A percentile compares a stretch with the other conserved stretches of the same genome.
phyloP scores from a whole-genome alignment of 2,888 invertebrate species.

The Hedychridium roseum region DNA sequence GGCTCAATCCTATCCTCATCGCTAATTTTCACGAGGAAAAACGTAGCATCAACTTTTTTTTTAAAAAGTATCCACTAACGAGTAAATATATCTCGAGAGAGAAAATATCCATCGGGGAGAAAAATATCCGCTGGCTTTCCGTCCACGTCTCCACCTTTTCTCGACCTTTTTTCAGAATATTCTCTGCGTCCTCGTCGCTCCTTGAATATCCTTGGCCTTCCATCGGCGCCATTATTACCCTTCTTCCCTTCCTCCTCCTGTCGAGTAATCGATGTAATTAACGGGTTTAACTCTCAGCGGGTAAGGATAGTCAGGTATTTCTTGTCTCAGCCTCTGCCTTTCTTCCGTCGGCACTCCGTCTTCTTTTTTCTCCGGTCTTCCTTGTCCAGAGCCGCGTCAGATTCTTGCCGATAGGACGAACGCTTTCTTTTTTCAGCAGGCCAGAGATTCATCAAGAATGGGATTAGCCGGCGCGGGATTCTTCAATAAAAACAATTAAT shows the following conservation, averaged over 20 bases:
- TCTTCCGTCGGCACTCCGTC: constrained; percentile 3
- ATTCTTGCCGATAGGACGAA: constrained; percentile 31
- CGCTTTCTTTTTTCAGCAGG: constrained; percentile 17
- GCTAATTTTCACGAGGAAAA: constrained; percentile 14
- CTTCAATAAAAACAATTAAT: constrained; percentile 42
- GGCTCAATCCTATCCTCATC: too few relatives aligned
- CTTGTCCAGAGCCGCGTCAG: constrained; percentile 19
- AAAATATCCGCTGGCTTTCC: constrained; percentile 1
- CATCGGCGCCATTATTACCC: too few relatives aligned
- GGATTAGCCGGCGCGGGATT: constrained; percentile 32
- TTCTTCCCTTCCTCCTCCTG: constrained; percentile 13
- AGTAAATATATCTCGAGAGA: constrained; percentile 4
- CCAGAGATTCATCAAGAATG: constrained; percentile 37
- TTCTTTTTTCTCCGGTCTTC: neutral
- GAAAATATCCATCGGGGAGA: too few relatives aligned
- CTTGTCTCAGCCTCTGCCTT: constrained; percentile 8
- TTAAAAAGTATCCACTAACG: constrained; percentile 12
- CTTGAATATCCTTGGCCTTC: too few relatives aligned
- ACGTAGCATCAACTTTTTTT: too few relatives aligned
- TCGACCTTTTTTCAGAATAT: too few relatives aligned
- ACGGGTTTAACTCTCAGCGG: constrained; percentile 17
- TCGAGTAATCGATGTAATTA: constrained; percentile 33
- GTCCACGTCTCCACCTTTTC: neutral
- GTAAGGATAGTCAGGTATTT: constrained; percentile 30
- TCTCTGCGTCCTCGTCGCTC: too few relatives aligned